Evolutionary conservation across 37 sponge, comb jelly and placozoan species (phyloP), one percentile per base, ranked within the genome.

Genomic region (Cliona cf. orientalis): DNA sequence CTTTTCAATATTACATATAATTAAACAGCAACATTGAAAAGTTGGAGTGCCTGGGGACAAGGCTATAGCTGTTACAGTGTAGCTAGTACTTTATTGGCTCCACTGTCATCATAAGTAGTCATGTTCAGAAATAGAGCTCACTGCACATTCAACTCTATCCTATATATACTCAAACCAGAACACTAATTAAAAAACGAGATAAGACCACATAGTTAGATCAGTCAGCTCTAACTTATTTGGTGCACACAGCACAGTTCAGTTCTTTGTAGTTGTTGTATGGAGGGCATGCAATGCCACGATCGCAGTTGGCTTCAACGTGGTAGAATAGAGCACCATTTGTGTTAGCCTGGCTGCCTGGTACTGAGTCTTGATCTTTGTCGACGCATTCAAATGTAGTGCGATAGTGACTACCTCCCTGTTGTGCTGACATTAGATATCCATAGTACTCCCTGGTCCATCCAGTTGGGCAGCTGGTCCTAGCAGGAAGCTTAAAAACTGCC

Each of bases 181-280:
- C n/a, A n/a, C n/a, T n/a, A n/a, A n/a, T n/a, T n/a, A n/a, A n/a
- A n/a, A n/a, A n/a, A n/a, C n/a, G n/a, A n/a, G n/a, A n/a, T n/a
- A n/a, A n/a, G n/a, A n/a, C n/a, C n/a, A n/a, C n/a, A n/a, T n/a
- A n/a, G n/a, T n/a, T n/a, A n/a, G n/a, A n/a, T n/a, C n/a, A n/a
- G n/a, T n/a, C n/a, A n/a, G n/a, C n/a, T n/a, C n/a, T n/a, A n/a
- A n/a, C n/a, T 75, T 59, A 78, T 14, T 78, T 82, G 72, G 89
- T 88, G 49, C 89, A 88, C 78, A 88, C 89, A n/a, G 53, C 79
- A 82, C 89, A 88, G 1, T 71, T 73, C 0, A 88, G 83, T 32
- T 75, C 89, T 58, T 77, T 75, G 1, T 45, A 34, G 33, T 37
- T 3, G 26, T 63, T 58, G 42, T 88, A 88, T 26, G 89, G 83